Percentiles rank a stretch among this genome's conserved stretches.
These are phyloP conservation scores for Epizoanthus scotinus DNA, from an alignment of 92 coral and sea anemone genomes.

Conservation along the genomic window DNA sequence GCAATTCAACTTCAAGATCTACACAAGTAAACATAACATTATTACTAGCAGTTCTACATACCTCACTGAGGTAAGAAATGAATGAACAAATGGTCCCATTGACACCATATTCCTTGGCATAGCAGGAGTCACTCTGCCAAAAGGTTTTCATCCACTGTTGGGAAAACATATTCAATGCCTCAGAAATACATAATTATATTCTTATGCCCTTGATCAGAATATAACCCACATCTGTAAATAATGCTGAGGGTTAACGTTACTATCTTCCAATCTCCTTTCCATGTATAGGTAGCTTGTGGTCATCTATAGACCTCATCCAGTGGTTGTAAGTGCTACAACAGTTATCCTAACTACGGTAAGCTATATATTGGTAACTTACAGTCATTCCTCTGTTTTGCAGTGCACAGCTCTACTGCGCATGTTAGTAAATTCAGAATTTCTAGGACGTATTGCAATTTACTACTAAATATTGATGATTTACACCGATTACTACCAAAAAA, in stretches of 20 bases:
- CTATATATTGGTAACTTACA: no score
- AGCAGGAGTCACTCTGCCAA: slow-evolving; percentile 88
- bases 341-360: no score
- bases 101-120: slow-evolving; percentile 83
- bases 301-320: no score
- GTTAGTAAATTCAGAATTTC: no score
- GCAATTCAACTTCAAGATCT: neutral
- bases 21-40: neutral
- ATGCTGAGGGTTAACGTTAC: no score
- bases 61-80: slow-evolving; percentile 87
- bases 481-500: no score
- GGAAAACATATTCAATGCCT: neutral
- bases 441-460: no score
- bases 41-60: slow-evolving; percentile 11
- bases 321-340: no score
- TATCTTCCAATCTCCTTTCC: neutral
- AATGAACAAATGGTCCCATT: slow-evolving; percentile 95
- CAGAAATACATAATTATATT: neutral
- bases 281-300: no score
- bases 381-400: no score
- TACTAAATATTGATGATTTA: no score
- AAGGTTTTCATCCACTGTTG: slow-evolving; percentile 94
- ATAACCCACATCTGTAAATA: neutral
- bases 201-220: neutral
- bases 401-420: no score